Percentiles rank a stretch among this genome's conserved stretches.
phyloP scores from a whole-genome alignment of 2,113 vertebrate genomes.

The Microcebus jonahi region DNA sequence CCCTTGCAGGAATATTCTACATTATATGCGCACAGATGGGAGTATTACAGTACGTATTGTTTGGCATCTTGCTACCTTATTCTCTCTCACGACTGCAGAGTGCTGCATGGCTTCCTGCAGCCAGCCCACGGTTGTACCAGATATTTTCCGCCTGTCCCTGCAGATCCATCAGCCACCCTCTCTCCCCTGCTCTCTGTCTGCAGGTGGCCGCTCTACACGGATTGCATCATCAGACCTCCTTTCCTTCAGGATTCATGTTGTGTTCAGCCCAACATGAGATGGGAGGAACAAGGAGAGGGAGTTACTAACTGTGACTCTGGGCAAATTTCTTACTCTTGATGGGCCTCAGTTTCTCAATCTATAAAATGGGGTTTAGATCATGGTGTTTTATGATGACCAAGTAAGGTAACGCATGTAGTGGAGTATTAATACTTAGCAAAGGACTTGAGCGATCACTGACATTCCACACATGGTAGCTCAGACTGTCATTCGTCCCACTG shows the following conservation, averaged over 20 bases:
- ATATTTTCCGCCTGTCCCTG: background rate
- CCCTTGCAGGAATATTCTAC: background rate
- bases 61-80: background rate
- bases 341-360: background rate
- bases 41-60: fast-evolving
- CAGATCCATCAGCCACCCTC: background rate
- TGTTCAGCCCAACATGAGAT: background rate
- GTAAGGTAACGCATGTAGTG: background rate
- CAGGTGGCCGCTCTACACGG: fast-evolving
- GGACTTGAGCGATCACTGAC: background rate
- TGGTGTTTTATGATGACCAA: background rate
- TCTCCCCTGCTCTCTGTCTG: background rate
- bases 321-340: background rate
- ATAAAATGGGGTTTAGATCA: background rate
- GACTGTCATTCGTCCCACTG: background rate
- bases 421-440: background rate
- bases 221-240: background rate
- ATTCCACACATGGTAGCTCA: background rate
- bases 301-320: background rate
- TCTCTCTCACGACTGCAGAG: background rate
- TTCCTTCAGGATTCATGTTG: background rate
- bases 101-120: background rate
- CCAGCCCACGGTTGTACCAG: background rate
- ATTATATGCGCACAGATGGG: background rate
- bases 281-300: background rate